phyloP scores from a whole-genome alignment of 2,888 invertebrate species.

The Xestia c-nigrum region DNA sequence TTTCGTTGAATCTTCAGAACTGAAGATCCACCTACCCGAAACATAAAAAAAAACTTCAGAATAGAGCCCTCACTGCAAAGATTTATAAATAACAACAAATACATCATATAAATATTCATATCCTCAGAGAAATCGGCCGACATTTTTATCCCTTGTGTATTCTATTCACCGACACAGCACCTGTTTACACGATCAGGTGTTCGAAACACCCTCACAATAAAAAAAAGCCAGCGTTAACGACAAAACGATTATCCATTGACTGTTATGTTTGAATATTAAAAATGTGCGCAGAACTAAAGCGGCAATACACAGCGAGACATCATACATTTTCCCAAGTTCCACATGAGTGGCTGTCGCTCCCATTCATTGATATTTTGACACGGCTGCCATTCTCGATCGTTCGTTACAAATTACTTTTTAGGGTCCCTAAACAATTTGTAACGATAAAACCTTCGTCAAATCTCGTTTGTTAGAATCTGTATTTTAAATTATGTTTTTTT shows the following conservation, averaged over 20 bases:
- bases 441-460: constrained; percentile 48
- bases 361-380: constrained; percentile 79
- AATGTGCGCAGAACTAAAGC: background rate
- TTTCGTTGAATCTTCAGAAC: background rate
- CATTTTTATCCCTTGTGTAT: constrained; percentile 63
- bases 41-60: background rate
- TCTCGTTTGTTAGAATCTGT: constrained; percentile 28
- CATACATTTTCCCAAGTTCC: constrained; percentile 23
- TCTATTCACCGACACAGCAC: constrained; percentile 68
- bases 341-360: constrained; percentile 40
- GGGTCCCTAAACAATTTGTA: constrained; percentile 44
- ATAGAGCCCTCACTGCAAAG: constrained; percentile 9
- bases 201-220: constrained; percentile 62
- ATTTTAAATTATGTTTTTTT: constrained; percentile 4
- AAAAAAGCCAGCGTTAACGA: constrained; percentile 10
- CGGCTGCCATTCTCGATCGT: constrained; percentile 68
- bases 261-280: constrained; percentile 2
- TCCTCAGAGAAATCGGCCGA: constrained; percentile 68
- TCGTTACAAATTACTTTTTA: constrained; percentile 71
- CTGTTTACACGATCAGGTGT: constrained; percentile 82
- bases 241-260: constrained; percentile 57
- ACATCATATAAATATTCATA: constrained; percentile 55
- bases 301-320: constrained; percentile 19
- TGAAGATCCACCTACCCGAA: too few relatives aligned
- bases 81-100: constrained; percentile 9